Evolutionary conservation across 2,888 invertebrate species (phyloP), one percentile per base, ranked within the genome.

Genomic region (Cerastis leucographa): DNA sequence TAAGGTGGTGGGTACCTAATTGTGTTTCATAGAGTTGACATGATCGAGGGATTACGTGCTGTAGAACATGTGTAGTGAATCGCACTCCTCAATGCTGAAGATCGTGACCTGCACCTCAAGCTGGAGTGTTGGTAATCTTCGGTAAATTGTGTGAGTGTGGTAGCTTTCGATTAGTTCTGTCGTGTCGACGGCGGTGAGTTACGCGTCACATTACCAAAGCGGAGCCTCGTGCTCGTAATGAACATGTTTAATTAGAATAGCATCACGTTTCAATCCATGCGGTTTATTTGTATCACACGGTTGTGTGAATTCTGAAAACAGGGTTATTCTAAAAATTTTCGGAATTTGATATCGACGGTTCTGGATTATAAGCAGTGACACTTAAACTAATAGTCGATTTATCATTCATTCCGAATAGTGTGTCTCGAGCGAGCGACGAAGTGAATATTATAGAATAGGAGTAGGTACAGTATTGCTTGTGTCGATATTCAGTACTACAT

Each of bases 91-190:
- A 59, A 40, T 61, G 77, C 40, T 62, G 51, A 29, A 71, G 59
- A 68, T 74, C 86, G 83, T 85, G 86, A 83, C 84, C 14, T 35
- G 82, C 61, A 83, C 71, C 19, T 29, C 49, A 69, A 81, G 64
- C 42, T 40, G 22, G n/a, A n/a, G 6, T 49, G 44, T 83, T 67
- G 29, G 70, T 29, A 74, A 59, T 62, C 54, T 74, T 80, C 59
- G 59, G 22, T 35, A 70, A 62, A 70, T 85, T 72, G 66, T 71
- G 61, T 44, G 22, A 62, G 17, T 40, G 61, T 80, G 80, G 14
- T 44, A 56, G 49, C 44, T 64, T 78, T 85, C 61, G 54, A 78
- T 68, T 51, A 78, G 49, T 42, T 12, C 11, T 46, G 12, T 49
- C 54, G 51, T 72, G 54, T 44, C 51, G 46, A 49, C 56, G 70